Base-by-base conservation (phyloP, 2,888 invertebrate species). In the Druceiella hillmani region DNA sequence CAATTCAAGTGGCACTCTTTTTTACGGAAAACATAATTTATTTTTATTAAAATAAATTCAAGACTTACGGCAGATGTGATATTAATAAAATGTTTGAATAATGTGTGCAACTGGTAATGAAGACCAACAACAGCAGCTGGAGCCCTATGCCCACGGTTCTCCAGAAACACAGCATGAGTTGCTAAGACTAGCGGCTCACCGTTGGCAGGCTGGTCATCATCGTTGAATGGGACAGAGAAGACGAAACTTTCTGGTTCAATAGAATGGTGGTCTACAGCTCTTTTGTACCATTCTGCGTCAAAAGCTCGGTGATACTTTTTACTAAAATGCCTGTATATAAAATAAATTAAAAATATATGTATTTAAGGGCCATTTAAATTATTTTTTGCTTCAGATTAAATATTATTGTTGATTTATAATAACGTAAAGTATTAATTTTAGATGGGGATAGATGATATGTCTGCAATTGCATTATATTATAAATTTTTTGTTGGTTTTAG, bases 81-180 rank as follows among this genome's bases (percentile, higher is more conserved):
- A 51, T 92, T 91, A 50, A 87, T 76, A 58, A 93, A 93, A 62
- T 88, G 87, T 33, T 81, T 79, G 2, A 87, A 83, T 48, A 93
- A 73, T 1, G 84, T 84, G 4, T 86, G 81, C 55, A 92, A 82
- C 49, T 86, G 84, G 62, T 90, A 90, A 56, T 91, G 89, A 17
- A 93, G 61, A 1, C 93, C 93, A n/a, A 92, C 91, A 3, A 93
- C 93, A 1, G 90, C 93, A 1, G 87, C 91, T 0, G 91, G 88
- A 1, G 91, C 89, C 50, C 85, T 75, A 54, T 89, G 86, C 0
- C 87, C 86, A 47, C 85, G 79, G 42, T 81, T 81, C 55, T 89
- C 87, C 13, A 90, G 81, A 56, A 90, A 92, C 31, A 92, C 83
- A 0, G 93, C 92, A 60, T 91, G 89, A 0, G 90, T 89, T n/a